phyloP scores from a whole-genome alignment of 2,888 invertebrate species.

The Metellina segmentata region DNA sequence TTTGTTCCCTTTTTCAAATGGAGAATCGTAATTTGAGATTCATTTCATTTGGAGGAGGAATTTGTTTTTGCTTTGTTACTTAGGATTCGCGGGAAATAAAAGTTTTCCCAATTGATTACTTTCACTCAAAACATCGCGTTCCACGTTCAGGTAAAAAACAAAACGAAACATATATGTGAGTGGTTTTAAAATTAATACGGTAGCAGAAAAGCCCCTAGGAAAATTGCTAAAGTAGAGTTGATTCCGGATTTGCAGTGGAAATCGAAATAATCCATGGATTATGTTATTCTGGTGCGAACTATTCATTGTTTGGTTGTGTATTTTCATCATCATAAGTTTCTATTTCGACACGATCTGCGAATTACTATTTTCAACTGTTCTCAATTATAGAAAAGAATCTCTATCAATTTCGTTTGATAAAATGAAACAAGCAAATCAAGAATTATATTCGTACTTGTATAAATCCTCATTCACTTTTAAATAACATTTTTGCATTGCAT shows the following conservation, averaged over 20 bases:
- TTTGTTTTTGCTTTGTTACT: background rate
- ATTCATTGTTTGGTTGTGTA: background rate
- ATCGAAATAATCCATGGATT: background rate
- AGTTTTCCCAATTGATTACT: background rate
- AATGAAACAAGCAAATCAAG: background rate
- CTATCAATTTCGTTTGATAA: background rate
- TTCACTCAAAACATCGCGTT: background rate
- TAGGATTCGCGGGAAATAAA: background rate
- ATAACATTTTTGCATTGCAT: no score
- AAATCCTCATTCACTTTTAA: background rate
- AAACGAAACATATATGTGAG: background rate
- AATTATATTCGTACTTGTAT: background rate
- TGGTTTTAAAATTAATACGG: background rate
- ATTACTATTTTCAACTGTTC: background rate
- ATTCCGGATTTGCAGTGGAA: background rate
- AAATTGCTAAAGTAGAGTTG: background rate
- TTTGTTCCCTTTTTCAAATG: constrained; percentile 29
- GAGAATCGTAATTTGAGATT: constrained; percentile 47
- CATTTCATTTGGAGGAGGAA: background rate
- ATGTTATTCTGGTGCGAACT: background rate
- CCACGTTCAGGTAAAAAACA: background rate
- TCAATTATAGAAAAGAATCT: background rate
- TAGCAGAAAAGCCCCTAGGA: background rate
- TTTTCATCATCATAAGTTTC: background rate
- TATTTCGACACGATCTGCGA: background rate